Percentiles rank a stretch among this genome's conserved stretches.
Conservation (phyloP, 2,888 invertebrate genomes). For the Philaethria dido region DNA sequence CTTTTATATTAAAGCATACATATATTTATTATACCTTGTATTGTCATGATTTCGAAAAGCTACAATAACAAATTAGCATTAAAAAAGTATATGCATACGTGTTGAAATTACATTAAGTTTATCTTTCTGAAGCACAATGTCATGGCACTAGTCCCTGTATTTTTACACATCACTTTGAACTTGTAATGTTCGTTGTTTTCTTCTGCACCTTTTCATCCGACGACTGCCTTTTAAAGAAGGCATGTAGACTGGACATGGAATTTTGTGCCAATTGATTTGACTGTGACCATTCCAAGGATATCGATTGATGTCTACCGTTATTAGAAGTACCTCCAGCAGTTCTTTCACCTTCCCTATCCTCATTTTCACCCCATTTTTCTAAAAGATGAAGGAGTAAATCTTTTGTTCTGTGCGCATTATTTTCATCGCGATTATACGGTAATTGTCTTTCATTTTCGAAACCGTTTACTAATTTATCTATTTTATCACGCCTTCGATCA, state of each 20-base stretch:
- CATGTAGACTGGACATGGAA: constrained; percentile 91
- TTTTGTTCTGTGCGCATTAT: constrained; percentile 88
- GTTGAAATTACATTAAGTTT: constrained; percentile 39
- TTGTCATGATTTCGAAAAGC: constrained; percentile 19
- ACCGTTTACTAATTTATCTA: constrained; percentile 75
- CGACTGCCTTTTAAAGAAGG: constrained; percentile 88
- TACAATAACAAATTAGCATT: constrained; percentile 16
- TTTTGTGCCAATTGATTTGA: constrained; percentile 89
- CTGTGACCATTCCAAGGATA: constrained; percentile 90
- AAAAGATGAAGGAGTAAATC: constrained; percentile 89
- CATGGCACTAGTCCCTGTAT: constrained; percentile 71
- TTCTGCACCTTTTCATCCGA: constrained; percentile 75
- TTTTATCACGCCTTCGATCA: constrained; percentile 72
- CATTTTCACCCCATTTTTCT: constrained; percentile 89
- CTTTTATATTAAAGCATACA: neutral
- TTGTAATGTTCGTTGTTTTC: constrained; percentile 61
- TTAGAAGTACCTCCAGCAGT: constrained; percentile 81
- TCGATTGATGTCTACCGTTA: constrained; percentile 85
- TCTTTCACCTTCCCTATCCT: constrained; percentile 73
- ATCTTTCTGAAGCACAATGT: constrained; percentile 56
- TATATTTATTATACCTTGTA: neutral
- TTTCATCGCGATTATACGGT: constrained; percentile 79
- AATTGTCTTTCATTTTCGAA: constrained; percentile 70
- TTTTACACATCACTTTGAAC: constrained; percentile 56
- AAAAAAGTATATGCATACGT: constrained; percentile 23